These are phyloP conservation scores for Halcyon smyrnensis DNA, from an alignment of 2,797 vertebrate genomes.

Conservation along the genomic window DNA sequence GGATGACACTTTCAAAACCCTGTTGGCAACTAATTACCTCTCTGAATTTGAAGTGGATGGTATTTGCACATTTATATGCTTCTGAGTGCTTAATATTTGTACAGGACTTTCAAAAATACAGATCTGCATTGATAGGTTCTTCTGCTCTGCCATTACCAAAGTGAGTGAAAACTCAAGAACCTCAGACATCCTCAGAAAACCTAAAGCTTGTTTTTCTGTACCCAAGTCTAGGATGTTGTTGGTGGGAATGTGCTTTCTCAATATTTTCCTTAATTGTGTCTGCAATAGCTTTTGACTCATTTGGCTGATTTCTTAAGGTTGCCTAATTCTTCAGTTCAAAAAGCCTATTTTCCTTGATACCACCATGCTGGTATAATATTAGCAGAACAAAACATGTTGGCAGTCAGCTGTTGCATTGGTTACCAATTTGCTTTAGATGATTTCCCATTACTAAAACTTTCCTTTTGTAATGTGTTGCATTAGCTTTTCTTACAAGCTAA, in stretches of 20 bases:
- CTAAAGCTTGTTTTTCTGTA: background rate
- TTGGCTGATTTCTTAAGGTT: background rate
- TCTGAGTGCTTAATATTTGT: background rate
- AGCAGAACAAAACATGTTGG: slow-evolving; percentile 45
- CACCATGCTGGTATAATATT: slow-evolving; percentile 7
- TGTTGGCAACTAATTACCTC: background rate
- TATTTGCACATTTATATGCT: background rate
- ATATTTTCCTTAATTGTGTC: background rate
- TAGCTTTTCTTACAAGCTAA: slow-evolving; percentile 38
- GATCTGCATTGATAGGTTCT: background rate
- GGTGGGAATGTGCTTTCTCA: background rate
- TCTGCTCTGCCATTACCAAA: background rate
- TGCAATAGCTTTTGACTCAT: background rate
- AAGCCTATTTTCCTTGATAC: slow-evolving; percentile 21
- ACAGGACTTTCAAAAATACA: background rate
- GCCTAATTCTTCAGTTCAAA: slow-evolving; percentile 1
- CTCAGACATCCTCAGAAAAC: background rate
- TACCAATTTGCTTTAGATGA: slow-evolving; percentile 57
- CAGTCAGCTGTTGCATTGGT: slow-evolving; percentile 67
- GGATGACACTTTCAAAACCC: background rate
- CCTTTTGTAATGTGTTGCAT: slow-evolving; percentile 17
- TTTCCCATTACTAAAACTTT: slow-evolving; percentile 51
- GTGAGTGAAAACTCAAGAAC: background rate
- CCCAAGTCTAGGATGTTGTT: background rate
- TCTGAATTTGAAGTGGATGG: background rate